Percentiles rank a stretch among this genome's conserved stretches.
Conservation (phyloP, 2,797 vertebrate species). For the Anguilla marmorata region DNA sequence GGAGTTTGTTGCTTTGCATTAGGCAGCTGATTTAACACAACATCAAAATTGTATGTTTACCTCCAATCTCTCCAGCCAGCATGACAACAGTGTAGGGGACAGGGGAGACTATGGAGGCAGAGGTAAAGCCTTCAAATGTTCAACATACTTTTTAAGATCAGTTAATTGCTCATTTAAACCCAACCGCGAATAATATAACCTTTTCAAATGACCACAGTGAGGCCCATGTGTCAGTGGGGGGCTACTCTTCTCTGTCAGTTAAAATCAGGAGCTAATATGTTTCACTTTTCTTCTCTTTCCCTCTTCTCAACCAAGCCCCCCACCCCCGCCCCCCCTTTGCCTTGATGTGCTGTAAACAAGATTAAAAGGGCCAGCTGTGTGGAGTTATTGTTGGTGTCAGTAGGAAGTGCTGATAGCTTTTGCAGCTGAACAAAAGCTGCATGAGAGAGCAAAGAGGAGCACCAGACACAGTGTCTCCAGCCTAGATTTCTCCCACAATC, state of each 20-base stretch:
- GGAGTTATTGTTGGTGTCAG: conserved; percentile 86
- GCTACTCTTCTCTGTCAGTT: conserved; percentile 66
- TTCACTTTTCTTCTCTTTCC: conserved; percentile 69
- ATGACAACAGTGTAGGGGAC: not conserved
- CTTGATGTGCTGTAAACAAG: conserved; percentile 86
- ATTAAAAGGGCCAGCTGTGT: conserved; percentile 85
- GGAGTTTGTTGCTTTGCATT: conserved; percentile 39
- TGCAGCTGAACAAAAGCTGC: conserved; percentile 87
- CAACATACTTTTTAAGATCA: conserved; percentile 27
- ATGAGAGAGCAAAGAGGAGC: conserved; percentile 81
- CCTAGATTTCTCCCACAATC: conserved; percentile 86
- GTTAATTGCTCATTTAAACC: conserved; percentile 40
- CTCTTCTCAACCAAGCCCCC: conserved; percentile 1
- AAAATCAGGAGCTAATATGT: conserved; percentile 78
- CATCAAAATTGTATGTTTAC: conserved; percentile 23
- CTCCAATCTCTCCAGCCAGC: conserved; percentile 12
- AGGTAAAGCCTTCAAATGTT: conserved; percentile 1
- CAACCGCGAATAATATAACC: conserved; percentile 32
- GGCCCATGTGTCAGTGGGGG: conserved; percentile 46
- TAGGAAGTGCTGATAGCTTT: conserved; percentile 88
- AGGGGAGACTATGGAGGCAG: not conserved
- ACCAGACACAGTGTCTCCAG: conserved; percentile 85
- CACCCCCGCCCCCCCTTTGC: conserved; percentile 53
- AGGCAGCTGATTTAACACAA: conserved; percentile 41
- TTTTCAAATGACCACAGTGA: conserved; percentile 39